These are phyloP conservation scores for Hybos culiciformis DNA, from an alignment of 2,888 invertebrate species.

Conservation along the genomic window DNA sequence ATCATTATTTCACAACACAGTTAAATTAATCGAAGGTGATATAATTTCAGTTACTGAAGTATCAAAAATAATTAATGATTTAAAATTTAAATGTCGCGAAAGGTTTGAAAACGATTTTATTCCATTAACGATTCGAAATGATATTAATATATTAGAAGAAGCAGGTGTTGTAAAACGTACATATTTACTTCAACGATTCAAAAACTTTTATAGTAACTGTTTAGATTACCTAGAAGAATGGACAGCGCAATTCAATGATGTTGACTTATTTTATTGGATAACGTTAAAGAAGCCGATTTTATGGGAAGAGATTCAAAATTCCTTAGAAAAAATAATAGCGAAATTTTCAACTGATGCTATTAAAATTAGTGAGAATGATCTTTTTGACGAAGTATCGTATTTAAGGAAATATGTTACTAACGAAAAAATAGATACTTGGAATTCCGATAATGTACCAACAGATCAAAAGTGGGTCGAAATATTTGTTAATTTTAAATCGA, in stretches of 20 bases:
- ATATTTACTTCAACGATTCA: neutral
- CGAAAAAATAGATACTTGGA: neutral
- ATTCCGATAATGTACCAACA: neutral
- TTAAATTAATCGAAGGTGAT: constrained; percentile 6
- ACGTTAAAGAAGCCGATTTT: neutral
- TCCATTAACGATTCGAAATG: constrained; percentile 1
- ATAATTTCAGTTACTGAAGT: constrained; percentile 8
- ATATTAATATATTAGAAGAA: neutral
- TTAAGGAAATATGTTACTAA: neutral
- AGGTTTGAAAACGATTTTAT: constrained; percentile 1
- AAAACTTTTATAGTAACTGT: neutral
- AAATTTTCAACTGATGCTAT: neutral
- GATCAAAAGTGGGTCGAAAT: neutral
- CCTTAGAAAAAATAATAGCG: neutral
- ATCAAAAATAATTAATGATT: constrained; percentile 8
- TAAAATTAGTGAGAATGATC: neutral
- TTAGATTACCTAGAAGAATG: constrained; percentile 1
- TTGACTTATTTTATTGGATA: neutral
- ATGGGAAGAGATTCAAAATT: neutral
- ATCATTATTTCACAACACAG: constrained; percentile 5
- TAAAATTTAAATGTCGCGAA: constrained; percentile 3
- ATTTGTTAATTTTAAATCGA: neutral
- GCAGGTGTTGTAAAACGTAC: neutral
- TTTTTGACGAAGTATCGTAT: constrained; percentile 1
- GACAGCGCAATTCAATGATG: neutral